Base-by-base conservation (phyloP, 2,797 vertebrate genomes). In the Champsocephalus esox region DNA sequence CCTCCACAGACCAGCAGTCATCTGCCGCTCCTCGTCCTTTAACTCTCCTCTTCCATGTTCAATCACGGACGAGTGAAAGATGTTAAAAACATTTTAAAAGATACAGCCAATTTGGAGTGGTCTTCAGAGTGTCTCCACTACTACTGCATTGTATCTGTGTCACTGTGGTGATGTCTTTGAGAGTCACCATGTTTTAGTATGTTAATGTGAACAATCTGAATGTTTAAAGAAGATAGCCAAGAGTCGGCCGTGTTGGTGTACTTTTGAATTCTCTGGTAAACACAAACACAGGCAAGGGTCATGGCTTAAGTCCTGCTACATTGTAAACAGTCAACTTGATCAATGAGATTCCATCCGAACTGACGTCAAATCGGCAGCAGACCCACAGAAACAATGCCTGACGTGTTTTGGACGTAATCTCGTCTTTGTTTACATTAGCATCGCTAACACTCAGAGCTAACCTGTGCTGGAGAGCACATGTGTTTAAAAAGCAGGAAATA, bases 1-100 rank as follows among this genome's bases (percentile, higher is more conserved):
- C 96, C 96, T 96, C 93, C 56, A 89, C 95, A 95, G 95, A 96
- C 94, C 91, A 83, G 92, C 95, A 96, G 96, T 96, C 96, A 95
- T 93, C 92, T 88, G 92, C 93, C 93, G 92, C 93, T 92, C 92
- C 87, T 92, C 86, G 75, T 89, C 95, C 95, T 93, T 94, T 93
- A 92, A 88, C 90, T 90, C 91, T 93, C 94, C 94, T 94, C 93
- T 75, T 79, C 46, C 38, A 44, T 49, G 68, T 67, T 85, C 69
- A 89, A 75, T 81, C 79, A 38, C 34, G 34, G 34, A 38, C 34
- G 10, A 50, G 49, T 32, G 52, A 32, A 3, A 2, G 10, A 57
- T 57, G 32, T 19, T n/a, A 60, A 48, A 62, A 62, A 62, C 10
- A 11, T 61, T 28, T 61, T 14, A 61, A 28, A 46, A 28, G 19